Percentiles rank a stretch among this genome's conserved stretches.
phyloP scores from a whole-genome alignment of 2,888 invertebrate species.

The Notocelia uddmanniana region DNA sequence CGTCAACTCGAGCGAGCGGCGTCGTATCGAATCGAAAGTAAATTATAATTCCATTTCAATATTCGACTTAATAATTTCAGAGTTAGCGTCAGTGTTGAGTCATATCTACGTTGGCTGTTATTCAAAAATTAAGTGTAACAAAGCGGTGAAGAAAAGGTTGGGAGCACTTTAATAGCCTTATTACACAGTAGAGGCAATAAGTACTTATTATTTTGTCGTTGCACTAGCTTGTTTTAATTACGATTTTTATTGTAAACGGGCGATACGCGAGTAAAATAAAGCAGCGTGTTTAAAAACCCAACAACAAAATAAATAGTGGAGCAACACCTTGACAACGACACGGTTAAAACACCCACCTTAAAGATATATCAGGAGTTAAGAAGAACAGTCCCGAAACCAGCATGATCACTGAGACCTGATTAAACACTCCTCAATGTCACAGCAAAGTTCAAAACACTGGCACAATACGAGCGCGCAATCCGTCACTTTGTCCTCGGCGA shows the following conservation, averaged over 20 bases:
- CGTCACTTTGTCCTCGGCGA: slow-evolving; percentile 80
- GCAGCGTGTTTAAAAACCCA: slow-evolving; percentile 33
- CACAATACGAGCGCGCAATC: slow-evolving; percentile 76
- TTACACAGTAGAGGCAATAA: slow-evolving; percentile 37
- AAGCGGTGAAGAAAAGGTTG: slow-evolving; percentile 36
- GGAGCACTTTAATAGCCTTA: slow-evolving; percentile 35
- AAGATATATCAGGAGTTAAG: slow-evolving; percentile 77
- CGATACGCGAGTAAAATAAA: slow-evolving; percentile 40
- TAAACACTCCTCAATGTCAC: slow-evolving; percentile 70
- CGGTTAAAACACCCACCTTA: slow-evolving; percentile 74
- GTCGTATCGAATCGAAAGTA: slow-evolving; percentile 22
- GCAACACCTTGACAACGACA: slow-evolving; percentile 44
- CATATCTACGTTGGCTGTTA: slow-evolving; percentile 35
- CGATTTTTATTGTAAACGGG: slow-evolving; percentile 36
- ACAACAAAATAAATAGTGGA: slow-evolving; percentile 29
- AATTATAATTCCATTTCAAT: slow-evolving; percentile 18
- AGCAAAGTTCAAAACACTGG: slow-evolving; percentile 78
- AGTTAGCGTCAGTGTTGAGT: slow-evolving; percentile 36
- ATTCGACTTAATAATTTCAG: slow-evolving; percentile 34
- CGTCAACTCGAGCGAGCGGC: slow-evolving; percentile 8
- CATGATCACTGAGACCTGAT: slow-evolving; percentile 68
- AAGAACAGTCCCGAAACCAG: slow-evolving; percentile 82
- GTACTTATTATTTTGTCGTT: slow-evolving; percentile 24
- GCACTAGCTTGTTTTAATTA: slow-evolving; percentile 40
- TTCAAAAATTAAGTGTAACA: slow-evolving; percentile 43